phyloP scores from a whole-genome alignment of 2,113 vertebrate genomes.

The Pan paniscus region DNA sequence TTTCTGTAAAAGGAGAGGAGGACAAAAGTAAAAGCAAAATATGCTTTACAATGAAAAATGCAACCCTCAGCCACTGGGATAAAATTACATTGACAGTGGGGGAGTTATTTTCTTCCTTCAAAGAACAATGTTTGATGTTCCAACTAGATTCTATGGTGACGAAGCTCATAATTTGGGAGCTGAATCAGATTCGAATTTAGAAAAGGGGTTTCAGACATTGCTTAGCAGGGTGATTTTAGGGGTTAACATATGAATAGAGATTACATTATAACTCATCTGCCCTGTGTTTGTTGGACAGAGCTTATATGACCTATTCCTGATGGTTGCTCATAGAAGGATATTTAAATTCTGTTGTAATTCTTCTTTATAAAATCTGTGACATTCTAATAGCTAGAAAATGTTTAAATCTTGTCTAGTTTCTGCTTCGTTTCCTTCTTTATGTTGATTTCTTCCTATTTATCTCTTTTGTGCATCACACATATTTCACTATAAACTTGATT shows the following conservation, averaged over 20 bases:
- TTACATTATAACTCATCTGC: constrained; percentile 52
- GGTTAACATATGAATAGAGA: constrained; percentile 27
- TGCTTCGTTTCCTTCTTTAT: constrained; percentile 70
- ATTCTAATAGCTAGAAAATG: constrained; percentile 68
- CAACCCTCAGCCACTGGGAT: constrained; percentile 29
- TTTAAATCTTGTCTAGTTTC: constrained; percentile 72
- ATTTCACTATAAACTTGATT: constrained; percentile 81
- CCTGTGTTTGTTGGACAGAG: constrained; percentile 36
- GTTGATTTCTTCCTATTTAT: constrained; percentile 83
- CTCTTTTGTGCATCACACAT: constrained; percentile 76
- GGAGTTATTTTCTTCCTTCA: constrained; percentile 57
- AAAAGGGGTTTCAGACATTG: constrained; percentile 60
- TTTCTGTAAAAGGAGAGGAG: constrained; percentile 73
- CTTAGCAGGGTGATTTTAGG: constrained; percentile 58
- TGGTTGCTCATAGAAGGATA: constrained; percentile 9
- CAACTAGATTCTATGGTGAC: constrained; percentile 69
- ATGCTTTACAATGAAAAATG: constrained; percentile 43
- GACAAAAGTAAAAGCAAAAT: constrained; percentile 75
- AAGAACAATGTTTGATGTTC: constrained; percentile 78
- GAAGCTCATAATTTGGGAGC: constrained; percentile 67
- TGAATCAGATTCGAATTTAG: constrained; percentile 75
- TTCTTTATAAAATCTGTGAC: constrained; percentile 58
- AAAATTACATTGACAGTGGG: constrained; percentile 78
- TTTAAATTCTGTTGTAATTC: constrained; percentile 46
- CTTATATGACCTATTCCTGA: neutral